Percentiles rank a stretch among this genome's conserved stretches.
Evolutionary conservation across 1,140 invertebrate species (phyloP).

Genomic region (Pinna nobilis): DNA sequence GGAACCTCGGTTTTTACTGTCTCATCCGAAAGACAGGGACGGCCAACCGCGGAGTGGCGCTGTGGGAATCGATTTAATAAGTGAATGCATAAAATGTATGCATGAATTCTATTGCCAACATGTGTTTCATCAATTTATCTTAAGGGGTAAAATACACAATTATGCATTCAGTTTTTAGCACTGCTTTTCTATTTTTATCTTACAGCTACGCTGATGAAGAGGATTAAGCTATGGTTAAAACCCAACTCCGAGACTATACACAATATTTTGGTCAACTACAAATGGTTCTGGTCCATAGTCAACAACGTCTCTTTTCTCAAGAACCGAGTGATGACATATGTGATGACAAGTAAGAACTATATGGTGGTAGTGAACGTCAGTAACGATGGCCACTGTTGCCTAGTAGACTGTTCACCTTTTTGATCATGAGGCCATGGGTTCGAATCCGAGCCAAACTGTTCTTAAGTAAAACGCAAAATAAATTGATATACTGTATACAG

Average conservation of each 20-base stretch:
- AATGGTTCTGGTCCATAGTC: slow-evolving; percentile 68
- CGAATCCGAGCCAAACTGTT: too few relatives aligned
- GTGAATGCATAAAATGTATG: too few relatives aligned
- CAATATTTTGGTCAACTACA: slow-evolving; percentile 55
- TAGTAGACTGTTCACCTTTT: too few relatives aligned
- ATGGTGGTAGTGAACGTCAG: too few relatives aligned
- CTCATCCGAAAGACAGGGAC: background rate
- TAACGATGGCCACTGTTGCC: too few relatives aligned
- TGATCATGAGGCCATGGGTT: too few relatives aligned
- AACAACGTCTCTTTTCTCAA: slow-evolving; percentile 63
- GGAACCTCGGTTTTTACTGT: background rate
- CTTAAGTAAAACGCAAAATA: too few relatives aligned
- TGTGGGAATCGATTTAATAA: too few relatives aligned
- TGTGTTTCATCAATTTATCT: background rate
- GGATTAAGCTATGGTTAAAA: slow-evolving; percentile 58
- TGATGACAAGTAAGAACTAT: slow-evolving; percentile 69
- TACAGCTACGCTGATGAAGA: slow-evolving; percentile 61
- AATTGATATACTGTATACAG: too few relatives aligned
- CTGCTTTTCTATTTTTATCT: slow-evolving; percentile 8
- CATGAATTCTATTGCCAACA: too few relatives aligned
- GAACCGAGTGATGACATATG: slow-evolving; percentile 61
- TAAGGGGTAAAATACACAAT: background rate
- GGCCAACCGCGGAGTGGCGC: too few relatives aligned
- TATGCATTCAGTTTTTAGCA: background rate
- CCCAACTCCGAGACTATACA: slow-evolving; percentile 62